Evolutionary conservation across 2,113 vertebrate genomes (phyloP), one percentile per base, ranked within the genome.

Genomic region (Maccullochella peelii): DNA sequence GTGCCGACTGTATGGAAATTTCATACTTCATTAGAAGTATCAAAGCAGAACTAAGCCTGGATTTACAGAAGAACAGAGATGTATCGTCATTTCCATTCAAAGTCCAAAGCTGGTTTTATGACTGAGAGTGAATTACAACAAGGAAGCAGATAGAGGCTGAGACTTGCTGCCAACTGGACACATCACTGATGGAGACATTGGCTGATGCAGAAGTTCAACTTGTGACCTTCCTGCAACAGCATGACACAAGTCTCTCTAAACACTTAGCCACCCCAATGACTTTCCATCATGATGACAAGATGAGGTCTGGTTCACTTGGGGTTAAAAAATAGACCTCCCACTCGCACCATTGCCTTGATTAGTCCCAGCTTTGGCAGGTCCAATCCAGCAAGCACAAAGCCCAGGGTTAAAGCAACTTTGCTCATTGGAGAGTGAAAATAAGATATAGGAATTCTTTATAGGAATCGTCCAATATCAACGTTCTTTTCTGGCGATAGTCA

Each of bases 121-220:
- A 86, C 4, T 30, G 49, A 55, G 47, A 55, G 38, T 70, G 38
- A 80, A 82, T 63, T 40, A 63, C 49, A 50, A 73, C 27, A 57
- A 73, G 23, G 23, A 68, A 82, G 38, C 14, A 55, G 70, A 77
- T 50, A 75, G 57, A 71, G 5, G 33, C 69, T 4, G 23, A 11
- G 59, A 50, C 44, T 30, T 50, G 14, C 30, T 30, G 42, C 54
- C 82, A 83, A n/a, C 6, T 54, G 20, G 68, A 65, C 73, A 77
- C 70, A 82, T 72, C n/a, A n/a, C 59, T 65, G 36, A 65, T 72
- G 63, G 50, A 83, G 80, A 78, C 30, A 16, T 40, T 54, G n/a
- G 21, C 47, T 58, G 67, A 78, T 61, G 65, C 38, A 59, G 20
- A 88, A 71, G 59, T 63, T 92, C 49, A 86, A 88, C 75, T 80